A percentile compares a stretch with the other conserved stretches of the same genome.
Evolutionary conservation across 2,888 invertebrate species (phyloP).

Genomic region (Oscheius sp.): DNA sequence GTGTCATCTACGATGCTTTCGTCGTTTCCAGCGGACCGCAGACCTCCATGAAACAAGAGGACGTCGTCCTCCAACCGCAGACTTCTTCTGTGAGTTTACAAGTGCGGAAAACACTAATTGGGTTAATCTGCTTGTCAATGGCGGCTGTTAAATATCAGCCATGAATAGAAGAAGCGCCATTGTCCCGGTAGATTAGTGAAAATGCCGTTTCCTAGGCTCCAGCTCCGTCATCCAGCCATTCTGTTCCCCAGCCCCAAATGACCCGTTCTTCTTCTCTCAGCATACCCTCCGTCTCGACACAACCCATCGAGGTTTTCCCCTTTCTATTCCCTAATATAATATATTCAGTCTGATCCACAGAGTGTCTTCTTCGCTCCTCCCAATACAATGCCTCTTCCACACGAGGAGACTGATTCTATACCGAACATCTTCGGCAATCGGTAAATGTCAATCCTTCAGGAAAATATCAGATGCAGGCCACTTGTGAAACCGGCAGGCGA

Average conservation of each 20-base stretch:
- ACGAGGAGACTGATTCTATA: constrained; percentile 13
- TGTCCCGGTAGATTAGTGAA: no score
- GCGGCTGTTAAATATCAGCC: no score
- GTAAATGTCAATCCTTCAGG: neutral
- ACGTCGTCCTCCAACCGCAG: constrained; percentile 2
- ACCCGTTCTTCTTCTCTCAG: neutral
- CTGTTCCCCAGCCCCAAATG: neutral
- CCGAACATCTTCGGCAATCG: neutral
- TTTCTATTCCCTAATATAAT: neutral
- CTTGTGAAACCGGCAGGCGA: constrained; percentile 65
- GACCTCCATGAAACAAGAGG: neutral
- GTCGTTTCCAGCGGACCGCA: constrained; percentile 11
- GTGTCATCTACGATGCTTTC: constrained; percentile 28
- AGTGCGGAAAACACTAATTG: no score
- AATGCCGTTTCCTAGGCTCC: neutral
- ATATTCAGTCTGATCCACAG: constrained; percentile 17
- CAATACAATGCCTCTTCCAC: constrained; percentile 40
- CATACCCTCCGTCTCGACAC: constrained; percentile 1
- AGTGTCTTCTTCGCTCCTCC: constrained; percentile 57
- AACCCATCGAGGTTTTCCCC: constrained; percentile 9
- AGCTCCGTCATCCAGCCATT: neutral
- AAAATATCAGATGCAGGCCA: constrained; percentile 38
- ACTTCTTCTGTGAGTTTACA: constrained; percentile 18
- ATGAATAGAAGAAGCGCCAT: no score
- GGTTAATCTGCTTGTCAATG: no score